Percentiles rank a stretch among this genome's conserved stretches.
Conservation (phyloP, 35 echinoderm and acorn worm genomes). For the Amphiura filiformis region DNA sequence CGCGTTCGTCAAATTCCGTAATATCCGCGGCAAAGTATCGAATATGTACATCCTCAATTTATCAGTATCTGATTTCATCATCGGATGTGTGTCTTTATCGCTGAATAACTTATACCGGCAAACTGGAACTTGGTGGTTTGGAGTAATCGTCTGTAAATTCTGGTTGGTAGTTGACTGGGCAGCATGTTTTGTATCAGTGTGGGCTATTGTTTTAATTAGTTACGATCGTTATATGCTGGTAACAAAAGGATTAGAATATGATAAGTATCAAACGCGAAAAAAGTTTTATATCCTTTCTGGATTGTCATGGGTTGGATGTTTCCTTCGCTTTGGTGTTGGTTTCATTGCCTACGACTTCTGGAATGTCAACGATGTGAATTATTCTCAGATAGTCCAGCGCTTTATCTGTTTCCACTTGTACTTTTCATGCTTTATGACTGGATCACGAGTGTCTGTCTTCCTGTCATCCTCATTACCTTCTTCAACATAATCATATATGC, state of each 20-base stretch:
- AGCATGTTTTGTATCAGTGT: neutral
- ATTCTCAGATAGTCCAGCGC: neutral
- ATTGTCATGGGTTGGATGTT: neutral
- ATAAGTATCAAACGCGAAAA: neutral
- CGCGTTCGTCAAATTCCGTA: neutral
- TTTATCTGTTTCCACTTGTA: neutral
- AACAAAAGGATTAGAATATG: neutral
- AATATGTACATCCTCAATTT: neutral
- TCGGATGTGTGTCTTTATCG: neutral
- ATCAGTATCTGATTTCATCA: neutral
- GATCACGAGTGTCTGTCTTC: neutral
- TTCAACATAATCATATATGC: neutral
- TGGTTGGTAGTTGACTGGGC: neutral
- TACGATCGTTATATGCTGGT: neutral
- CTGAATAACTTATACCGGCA: neutral
- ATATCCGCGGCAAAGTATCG: neutral
- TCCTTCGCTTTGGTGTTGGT: neutral
- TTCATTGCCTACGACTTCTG: neutral
- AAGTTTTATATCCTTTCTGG: neutral
- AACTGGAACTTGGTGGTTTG: neutral
- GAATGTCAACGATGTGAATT: neutral
- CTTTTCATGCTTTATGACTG: neutral
- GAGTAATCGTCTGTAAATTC: neutral
- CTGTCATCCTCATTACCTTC: neutral
- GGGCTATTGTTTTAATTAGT: neutral